These are phyloP conservation scores for Pelmatolapia mariae DNA, from an alignment of 2,113 vertebrate species.

Conservation along the genomic window DNA sequence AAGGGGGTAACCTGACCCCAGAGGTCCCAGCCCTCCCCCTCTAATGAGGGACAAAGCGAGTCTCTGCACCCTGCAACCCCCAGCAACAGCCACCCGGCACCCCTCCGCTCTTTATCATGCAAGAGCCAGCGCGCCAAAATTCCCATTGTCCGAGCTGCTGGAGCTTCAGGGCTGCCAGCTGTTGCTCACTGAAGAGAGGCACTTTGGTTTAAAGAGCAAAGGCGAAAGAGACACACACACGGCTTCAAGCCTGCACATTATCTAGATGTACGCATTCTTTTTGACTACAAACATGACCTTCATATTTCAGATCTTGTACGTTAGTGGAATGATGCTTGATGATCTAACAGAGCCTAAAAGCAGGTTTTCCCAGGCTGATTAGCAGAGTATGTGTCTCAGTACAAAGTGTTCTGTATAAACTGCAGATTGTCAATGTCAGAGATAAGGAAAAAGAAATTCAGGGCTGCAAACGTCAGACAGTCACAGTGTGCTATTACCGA, in stretches of 20 bases:
- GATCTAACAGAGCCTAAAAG: neutral
- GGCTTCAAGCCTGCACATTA: neutral
- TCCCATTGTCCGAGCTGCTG: conserved; percentile 11
- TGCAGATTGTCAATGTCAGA: neutral
- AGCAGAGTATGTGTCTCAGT: neutral
- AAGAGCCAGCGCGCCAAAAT: neutral
- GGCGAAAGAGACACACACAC: neutral
- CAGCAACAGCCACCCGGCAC: conserved; percentile 1
- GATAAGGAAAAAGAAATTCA: neutral
- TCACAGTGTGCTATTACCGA: neutral
- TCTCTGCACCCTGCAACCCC: conserved; percentile 7
- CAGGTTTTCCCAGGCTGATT: neutral
- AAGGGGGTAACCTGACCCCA: conserved; percentile 50
- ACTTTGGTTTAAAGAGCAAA: neutral
- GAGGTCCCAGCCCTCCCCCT: conserved; percentile 27
- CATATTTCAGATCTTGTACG: neutral
- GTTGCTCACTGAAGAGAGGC: conserved; percentile 17
- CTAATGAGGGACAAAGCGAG: conserved; percentile 45
- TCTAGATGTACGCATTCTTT: neutral
- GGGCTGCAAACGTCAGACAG: fast-evolving
- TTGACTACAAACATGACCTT: neutral
- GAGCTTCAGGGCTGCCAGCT: conserved; percentile 43
- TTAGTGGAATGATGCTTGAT: neutral
- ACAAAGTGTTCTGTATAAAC: neutral
- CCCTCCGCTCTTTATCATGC: conserved; percentile 13